These are phyloP conservation scores for Anhinga rufa DNA, from an alignment of 2,113 vertebrate species.

Conservation along the genomic window DNA sequence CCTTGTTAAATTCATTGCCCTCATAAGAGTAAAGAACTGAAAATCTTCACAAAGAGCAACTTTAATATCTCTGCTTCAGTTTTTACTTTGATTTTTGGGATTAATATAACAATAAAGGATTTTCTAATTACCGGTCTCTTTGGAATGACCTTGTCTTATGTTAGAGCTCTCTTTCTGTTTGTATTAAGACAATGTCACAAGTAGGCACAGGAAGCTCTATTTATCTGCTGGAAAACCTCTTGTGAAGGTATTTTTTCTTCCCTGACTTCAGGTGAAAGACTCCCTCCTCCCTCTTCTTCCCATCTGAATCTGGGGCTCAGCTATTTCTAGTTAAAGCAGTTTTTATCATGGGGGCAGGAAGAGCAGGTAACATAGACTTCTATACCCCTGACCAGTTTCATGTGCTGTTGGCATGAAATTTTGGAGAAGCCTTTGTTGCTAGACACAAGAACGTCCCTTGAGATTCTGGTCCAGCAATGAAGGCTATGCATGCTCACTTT, in stretches of 20 bases:
- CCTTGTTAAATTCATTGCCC: background rate
- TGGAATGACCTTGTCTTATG: background rate
- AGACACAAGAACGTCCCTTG: background rate
- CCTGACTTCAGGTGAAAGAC: background rate
- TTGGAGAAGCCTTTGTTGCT: background rate
- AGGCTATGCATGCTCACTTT: background rate
- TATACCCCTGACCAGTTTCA: background rate
- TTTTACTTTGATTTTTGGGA: background rate
- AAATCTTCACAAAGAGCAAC: background rate
- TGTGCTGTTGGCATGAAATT: background rate
- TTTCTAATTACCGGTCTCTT: background rate
- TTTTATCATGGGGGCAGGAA: background rate
- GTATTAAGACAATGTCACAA: background rate
- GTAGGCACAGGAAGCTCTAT: background rate
- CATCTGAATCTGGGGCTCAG: background rate
- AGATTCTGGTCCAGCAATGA: background rate
- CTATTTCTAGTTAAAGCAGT: background rate
- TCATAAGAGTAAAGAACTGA: background rate
- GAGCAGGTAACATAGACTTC: background rate
- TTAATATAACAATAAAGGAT: background rate
- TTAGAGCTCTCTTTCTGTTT: background rate
- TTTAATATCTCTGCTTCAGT: background rate
- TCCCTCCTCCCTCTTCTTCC: background rate
- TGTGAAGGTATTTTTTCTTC: background rate
- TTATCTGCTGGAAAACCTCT: background rate